Conservation (phyloP, 2,113 vertebrate species). For the Anarhynchus alexandrinus region DNA sequence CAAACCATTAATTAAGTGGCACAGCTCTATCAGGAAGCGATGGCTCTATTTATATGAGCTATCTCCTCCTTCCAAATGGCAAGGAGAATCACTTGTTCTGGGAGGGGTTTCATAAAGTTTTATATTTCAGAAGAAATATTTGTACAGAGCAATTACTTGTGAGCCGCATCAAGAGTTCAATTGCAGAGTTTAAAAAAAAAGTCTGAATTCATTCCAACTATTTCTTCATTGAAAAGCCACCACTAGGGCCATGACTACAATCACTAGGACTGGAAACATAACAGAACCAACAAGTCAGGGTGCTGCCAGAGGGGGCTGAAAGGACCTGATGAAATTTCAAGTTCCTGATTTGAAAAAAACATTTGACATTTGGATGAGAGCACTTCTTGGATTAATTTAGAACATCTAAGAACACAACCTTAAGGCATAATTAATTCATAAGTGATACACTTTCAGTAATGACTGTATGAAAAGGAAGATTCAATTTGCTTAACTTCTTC, state of each 20-base stretch:
- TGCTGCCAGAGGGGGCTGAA: neutral
- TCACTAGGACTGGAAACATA: neutral
- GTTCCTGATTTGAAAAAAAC: neutral
- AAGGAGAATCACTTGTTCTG: neutral
- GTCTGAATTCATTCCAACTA: neutral
- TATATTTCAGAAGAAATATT: neutral
- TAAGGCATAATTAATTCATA: neutral
- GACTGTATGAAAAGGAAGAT: neutral
- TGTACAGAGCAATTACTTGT: neutral
- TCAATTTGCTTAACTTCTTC: neutral
- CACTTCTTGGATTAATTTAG: neutral
- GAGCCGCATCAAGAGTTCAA: neutral
- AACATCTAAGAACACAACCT: neutral
- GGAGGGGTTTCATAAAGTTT: neutral
- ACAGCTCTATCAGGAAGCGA: neutral
- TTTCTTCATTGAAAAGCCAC: neutral
- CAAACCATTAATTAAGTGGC: neutral
- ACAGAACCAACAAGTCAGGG: neutral
- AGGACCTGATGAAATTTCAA: neutral
- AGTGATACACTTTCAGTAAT: neutral
- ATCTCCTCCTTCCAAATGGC: neutral
- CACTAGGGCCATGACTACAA: neutral
- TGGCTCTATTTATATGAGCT: neutral
- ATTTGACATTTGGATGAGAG: neutral
- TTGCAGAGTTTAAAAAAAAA: neutral